phyloP scores from a whole-genome alignment of 2,888 invertebrate genomes.

The Baronia brevicornis region DNA sequence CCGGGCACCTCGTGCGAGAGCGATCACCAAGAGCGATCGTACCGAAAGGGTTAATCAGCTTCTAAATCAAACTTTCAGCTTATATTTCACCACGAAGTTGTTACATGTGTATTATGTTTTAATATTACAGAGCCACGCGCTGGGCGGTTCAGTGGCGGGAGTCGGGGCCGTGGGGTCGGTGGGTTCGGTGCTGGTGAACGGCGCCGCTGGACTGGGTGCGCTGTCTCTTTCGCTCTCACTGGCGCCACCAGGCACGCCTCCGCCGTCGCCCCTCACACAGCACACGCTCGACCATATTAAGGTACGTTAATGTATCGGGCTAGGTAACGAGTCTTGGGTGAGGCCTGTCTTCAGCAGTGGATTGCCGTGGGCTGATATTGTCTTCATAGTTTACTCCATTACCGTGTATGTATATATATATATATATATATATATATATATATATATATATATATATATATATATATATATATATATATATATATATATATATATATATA shows the following conservation, averaged over 20 bases:
- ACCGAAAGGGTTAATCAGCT: too few species aligned
- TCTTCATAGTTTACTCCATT: not conserved
- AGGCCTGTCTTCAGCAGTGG: too few species aligned
- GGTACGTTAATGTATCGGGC: slow-evolving; percentile 48
- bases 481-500: too few species aligned
- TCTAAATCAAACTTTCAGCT: too few species aligned
- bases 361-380: too few species aligned
- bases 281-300: slow-evolving; percentile 93
- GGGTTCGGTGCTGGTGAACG: slow-evolving; percentile 78
- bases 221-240: slow-evolving; percentile 86
- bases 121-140: slow-evolving; percentile 50
- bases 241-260: slow-evolving; percentile 84
- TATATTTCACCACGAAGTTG: too few species aligned
- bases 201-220: slow-evolving; percentile 72
- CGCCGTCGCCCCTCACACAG: slow-evolving; percentile 82
- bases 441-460: too few species aligned
- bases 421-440: too few species aligned
- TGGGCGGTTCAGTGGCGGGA: slow-evolving; percentile 74
- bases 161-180: slow-evolving; percentile 70
- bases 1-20: too few species aligned
- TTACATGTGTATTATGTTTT: slow-evolving; percentile 20
- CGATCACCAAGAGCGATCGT: too few species aligned
- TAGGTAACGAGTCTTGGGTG: not conserved
- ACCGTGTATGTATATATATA: not conserved
- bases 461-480: too few species aligned